phyloP scores from a whole-genome alignment of 1,140 invertebrate genomes.

The Oncopeltus fasciatus region DNA sequence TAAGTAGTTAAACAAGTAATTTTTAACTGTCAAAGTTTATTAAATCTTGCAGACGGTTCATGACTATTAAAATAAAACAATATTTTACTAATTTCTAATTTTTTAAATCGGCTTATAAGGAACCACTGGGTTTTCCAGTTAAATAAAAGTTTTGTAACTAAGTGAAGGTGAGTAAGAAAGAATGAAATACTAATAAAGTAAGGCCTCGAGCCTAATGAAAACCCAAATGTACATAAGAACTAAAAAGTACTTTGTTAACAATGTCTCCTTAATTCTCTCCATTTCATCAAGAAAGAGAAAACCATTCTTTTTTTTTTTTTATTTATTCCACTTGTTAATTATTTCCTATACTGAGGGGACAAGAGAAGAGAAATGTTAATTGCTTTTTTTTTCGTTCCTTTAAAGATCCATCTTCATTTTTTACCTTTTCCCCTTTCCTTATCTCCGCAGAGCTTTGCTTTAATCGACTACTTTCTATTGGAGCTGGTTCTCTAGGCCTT shows the following conservation, averaged over 20 bases:
- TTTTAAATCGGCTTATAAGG: too few relatives aligned
- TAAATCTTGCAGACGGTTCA: too few relatives aligned
- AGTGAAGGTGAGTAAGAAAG: not conserved
- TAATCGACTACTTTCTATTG: constrained; percentile 15
- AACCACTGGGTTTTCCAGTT: too few relatives aligned
- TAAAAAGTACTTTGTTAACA: constrained; percentile 20
- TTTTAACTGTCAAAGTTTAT: too few relatives aligned
- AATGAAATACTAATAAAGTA: constrained; percentile 4
- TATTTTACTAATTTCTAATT: too few relatives aligned
- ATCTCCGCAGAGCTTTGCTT: constrained; percentile 11
- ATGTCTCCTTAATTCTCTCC: constrained; percentile 20
- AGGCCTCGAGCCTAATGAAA: constrained; percentile 15
- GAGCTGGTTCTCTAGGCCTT: not conserved
- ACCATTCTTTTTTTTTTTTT: constrained; percentile 14
- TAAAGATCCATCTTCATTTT: constrained; percentile 22
- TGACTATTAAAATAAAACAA: too few relatives aligned
- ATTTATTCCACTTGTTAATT: constrained; percentile 22
- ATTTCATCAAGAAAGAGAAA: constrained; percentile 20
- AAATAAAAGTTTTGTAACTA: not conserved
- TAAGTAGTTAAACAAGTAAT: too few relatives aligned
- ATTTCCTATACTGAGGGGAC: constrained; percentile 20
- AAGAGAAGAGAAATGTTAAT: constrained; percentile 18
- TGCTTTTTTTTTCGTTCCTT: constrained; percentile 20
- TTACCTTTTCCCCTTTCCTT: constrained; percentile 15
- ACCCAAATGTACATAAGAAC: constrained; percentile 20